These are phyloP conservation scores for Drosophila mojavensis DNA, from an alignment of 1,140 invertebrate genomes.

Conservation along the genomic window DNA sequence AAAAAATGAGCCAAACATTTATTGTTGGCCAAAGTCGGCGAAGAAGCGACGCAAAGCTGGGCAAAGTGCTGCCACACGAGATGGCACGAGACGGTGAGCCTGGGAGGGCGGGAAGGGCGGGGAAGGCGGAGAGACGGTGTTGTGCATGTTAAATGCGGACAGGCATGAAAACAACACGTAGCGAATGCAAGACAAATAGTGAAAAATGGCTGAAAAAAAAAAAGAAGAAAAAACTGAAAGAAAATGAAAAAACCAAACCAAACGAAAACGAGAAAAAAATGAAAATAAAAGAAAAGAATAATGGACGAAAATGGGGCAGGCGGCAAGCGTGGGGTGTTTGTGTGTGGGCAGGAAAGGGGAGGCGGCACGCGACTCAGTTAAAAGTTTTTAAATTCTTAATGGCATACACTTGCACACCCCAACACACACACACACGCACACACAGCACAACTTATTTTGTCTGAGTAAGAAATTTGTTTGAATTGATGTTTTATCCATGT, in stretches of 20 bases:
- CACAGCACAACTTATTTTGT: not conserved
- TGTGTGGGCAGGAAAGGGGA: not conserved
- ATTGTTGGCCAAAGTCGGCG: slow-evolving; percentile 46
- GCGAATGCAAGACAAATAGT: slow-evolving; percentile 67
- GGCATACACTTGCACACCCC: slow-evolving; percentile 7
- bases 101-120: not conserved
- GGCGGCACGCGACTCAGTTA: slow-evolving; percentile 41
- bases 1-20: slow-evolving; percentile 28
- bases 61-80: not conserved
- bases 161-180: slow-evolving; percentile 54
- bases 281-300: slow-evolving; percentile 4
- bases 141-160: slow-evolving; percentile 68
- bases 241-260: not conserved
- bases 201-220: slow-evolving; percentile 60
- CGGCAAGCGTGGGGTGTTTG: not conserved
- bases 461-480: not conserved
- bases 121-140: slow-evolving; percentile 52
- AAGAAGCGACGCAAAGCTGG: slow-evolving; percentile 16
- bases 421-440: slow-evolving; percentile 2
- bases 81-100: not conserved
- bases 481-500: not conserved
- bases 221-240: not conserved
- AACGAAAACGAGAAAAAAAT: slow-evolving; percentile 29
- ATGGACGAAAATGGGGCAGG: slow-evolving; percentile 32
- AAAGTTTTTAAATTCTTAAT: slow-evolving; percentile 29